Evolutionary conservation across 2,113 vertebrate species (phyloP), one percentile per base, ranked within the genome.

Genomic region (Neofelis nebulosa): DNA sequence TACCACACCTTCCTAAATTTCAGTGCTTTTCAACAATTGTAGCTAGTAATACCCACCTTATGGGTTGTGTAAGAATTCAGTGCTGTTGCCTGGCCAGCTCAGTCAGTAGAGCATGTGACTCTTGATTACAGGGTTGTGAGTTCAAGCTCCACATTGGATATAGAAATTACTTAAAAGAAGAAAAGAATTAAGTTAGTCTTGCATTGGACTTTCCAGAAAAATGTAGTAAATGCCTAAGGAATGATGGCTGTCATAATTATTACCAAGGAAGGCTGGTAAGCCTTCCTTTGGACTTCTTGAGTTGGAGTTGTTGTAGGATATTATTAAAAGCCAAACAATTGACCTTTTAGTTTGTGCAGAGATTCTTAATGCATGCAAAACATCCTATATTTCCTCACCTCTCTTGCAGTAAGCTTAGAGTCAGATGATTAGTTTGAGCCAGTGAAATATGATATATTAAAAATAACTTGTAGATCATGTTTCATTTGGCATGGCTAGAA

Each of bases 261-360:
- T n/a, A 52, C 27, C 7, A 90, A 19, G 6, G 18, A 57, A 57
- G 41, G 27, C 7, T 80, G 8, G 23, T 36, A 63, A 71, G 41
- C 61, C 31, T 79, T 79, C 38, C 16, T 82, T 73, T 27, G 19
- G 33, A 74, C 33, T 79, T 63, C n/a, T 83, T 87, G 33, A 74
- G 8, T 86, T 89, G 25, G 36, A 45, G 16, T 48, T 81, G 13
- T 33, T 79, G 2, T 65, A 79, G 7, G 9, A 29, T 68, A 84
- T 74, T 94, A 88, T 94, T 57, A 84, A 96, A 88, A 97, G 4
- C 27, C 52, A 88, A 71, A 45, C 9, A 76, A 61, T 27, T 76
- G 52, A 65, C 63, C 66, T 74, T 89, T 33, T 84, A 92, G 65
- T 66, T 94, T 93, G 48, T 41, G 5, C 15, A 66, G 19, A 84